Base-by-base conservation (phyloP, 1,140 invertebrate species). In the Eubasilissa regina region DNA sequence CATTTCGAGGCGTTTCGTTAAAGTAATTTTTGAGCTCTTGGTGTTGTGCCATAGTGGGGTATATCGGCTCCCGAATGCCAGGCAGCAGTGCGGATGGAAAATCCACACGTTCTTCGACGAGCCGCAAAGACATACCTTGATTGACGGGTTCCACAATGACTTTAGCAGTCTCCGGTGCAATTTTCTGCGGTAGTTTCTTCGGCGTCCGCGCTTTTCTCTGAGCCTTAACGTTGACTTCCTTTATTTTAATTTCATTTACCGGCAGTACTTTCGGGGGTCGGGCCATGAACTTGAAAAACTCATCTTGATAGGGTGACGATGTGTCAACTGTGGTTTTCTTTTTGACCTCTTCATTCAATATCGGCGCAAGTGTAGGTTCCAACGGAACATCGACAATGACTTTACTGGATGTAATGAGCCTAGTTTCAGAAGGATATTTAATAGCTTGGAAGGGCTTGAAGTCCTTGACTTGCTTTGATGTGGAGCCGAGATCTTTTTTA, bases 261-360 rank as follows among this genome's bases (percentile, higher is more conserved):
- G 25, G 25, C 25, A 35, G 6, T 35, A 35, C 1, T 35, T 35
- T 35, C 25, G 1, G 1, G 6, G 25, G 25, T 35, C 21, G 56
- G 17, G 25, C 55, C 80, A 81, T 81, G 51, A 81, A 81, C 51
- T 81, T 81, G 35, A 51, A 81, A 43, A 77, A 81, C 70, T 81
- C 80, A 25, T 64, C 62, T 55, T 77, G 64, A 58, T 79, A 81
- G 0, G 64, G 43, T 44, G 64, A 68, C 43, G 43, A 25, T 12
- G 60, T 13, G 17, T 10, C 43, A 13, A 21, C 15, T 15, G 73
- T 66, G 1, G 74, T n/a, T 4, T 44, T 45, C 17, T 25, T 73
- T 21, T 77, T 77, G 11, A 19, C 44, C 9, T 48, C 55, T 25
- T 70, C 70, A 4, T 43, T 68, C 10, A 70, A 48, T 11, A 45